Conservation (phyloP, 2,888 invertebrate species). For the Eupeodes luniger region DNA sequence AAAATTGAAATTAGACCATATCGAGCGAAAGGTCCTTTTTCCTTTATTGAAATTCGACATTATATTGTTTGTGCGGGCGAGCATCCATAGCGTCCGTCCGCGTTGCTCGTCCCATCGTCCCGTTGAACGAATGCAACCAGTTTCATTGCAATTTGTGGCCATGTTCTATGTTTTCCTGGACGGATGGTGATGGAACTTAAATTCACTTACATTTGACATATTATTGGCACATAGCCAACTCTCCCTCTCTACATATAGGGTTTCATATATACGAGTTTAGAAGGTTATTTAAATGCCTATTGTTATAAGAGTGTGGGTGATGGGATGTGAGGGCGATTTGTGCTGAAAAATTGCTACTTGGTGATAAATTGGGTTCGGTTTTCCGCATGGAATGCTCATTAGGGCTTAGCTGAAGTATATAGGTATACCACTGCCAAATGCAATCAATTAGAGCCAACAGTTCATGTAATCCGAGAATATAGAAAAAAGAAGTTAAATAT, state of each 20-base stretch:
- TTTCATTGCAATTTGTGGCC: conserved; percentile 54
- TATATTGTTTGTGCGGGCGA: conserved; percentile 7
- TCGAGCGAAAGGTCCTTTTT: conserved; percentile 28
- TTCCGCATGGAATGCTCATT: conserved; percentile 63
- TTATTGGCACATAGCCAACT: conserved; percentile 46
- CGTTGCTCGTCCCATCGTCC: too few relatives aligned
- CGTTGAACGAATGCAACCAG: conserved; percentile 55
- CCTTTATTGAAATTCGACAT: conserved; percentile 30
- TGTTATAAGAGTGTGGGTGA: background rate
- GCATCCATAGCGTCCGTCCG: background rate
- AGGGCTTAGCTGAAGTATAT: conserved; percentile 7
- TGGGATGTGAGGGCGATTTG: background rate
- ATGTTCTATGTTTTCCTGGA: conserved; percentile 23
- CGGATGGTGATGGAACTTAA: background rate
- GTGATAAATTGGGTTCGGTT: conserved; percentile 55
- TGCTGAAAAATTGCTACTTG: conserved; percentile 38
- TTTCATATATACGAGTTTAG: background rate
- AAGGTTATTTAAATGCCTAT: background rate
- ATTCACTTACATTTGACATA: conserved; percentile 44
- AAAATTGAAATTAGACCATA: conserved; percentile 41
- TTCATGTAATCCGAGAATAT: conserved; percentile 30
- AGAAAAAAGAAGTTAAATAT: conserved; percentile 20
- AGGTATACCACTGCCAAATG: conserved; percentile 38
- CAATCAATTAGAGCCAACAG: conserved; percentile 53
- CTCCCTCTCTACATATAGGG: background rate